phyloP scores from a whole-genome alignment of 2,797 vertebrate genomes.

The Lepilemur septentrionalis region DNA sequence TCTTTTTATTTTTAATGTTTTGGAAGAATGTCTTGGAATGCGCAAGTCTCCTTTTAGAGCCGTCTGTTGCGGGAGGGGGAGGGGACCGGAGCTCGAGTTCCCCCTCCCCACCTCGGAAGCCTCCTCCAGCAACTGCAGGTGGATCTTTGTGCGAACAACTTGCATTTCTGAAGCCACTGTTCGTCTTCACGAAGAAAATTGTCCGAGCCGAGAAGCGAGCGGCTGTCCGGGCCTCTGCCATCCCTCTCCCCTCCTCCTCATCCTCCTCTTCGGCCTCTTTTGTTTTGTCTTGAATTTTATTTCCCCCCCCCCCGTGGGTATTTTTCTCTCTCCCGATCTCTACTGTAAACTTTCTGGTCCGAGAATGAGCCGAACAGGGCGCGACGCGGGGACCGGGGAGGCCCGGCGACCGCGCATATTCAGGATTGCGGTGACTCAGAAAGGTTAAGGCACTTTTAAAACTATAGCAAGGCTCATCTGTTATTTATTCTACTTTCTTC shows the following conservation, averaged over 20 bases:
- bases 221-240: background rate
- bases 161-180: constrained; percentile 49
- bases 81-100: fast-evolving
- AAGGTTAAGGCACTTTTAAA: constrained; percentile 96
- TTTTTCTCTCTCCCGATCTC: constrained; percentile 32
- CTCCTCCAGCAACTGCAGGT: background rate
- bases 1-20: constrained; percentile 67
- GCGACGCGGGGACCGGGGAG: background rate
- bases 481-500: constrained; percentile 95
- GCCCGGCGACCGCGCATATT: background rate
- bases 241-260: background rate
- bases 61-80: background rate
- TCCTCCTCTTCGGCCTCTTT: background rate
- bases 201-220: background rate
- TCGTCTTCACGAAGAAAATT: background rate
- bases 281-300: background rate
- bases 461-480: constrained; percentile 89
- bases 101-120: background rate
- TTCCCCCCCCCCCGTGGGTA: background rate
- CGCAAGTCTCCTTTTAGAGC: background rate
- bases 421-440: constrained; percentile 81
- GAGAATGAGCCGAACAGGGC: background rate
- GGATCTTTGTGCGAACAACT: background rate
- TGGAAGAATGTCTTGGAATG: constrained; percentile 64
- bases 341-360: constrained; percentile 53